A percentile compares a stretch with the other conserved stretches of the same genome.
Conservation (phyloP, 2,888 invertebrate genomes). For the Ormyrus pomaceus region DNA sequence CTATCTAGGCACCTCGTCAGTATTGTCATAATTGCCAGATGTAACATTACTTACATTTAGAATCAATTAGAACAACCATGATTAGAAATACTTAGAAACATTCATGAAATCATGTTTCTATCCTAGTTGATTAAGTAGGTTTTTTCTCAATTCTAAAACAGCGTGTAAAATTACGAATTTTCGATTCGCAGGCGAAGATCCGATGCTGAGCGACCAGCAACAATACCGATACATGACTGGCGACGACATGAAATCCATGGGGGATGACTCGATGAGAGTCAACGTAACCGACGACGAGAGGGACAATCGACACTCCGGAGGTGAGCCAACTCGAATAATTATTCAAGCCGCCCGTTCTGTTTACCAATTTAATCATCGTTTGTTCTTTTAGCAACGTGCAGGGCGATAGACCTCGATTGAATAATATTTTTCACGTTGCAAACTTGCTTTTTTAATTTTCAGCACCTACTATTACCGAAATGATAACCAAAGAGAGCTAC, state of each 20-base stretch:
- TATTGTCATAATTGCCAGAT: no score
- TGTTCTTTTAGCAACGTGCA: not conserved
- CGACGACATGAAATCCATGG: constrained; percentile 96
- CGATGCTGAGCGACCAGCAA: constrained; percentile 90
- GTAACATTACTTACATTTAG: no score
- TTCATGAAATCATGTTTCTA: no score
- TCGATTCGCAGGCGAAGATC: constrained; percentile 87
- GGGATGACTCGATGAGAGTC: constrained; percentile 94
- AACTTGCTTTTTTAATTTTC: constrained; percentile 42
- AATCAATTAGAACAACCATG: no score
- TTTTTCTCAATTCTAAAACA: no score
- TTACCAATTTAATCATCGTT: not conserved
- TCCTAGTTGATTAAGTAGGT: no score
- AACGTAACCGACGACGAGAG: constrained; percentile 95
- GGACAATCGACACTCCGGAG: constrained; percentile 79
- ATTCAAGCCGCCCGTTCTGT: not conserved
- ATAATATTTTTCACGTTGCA: not conserved
- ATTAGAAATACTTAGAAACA: no score
- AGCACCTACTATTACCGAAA: constrained; percentile 73
- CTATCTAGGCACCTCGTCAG: no score
- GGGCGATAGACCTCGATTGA: no score
- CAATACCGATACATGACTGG: constrained; percentile 94
- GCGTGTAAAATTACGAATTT: constrained; percentile 11
- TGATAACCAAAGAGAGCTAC: constrained; percentile 75
- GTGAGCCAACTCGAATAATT: constrained; percentile 57